phyloP scores from a whole-genome alignment of 1,140 invertebrate species.

The Rhyacophila brunnea region DNA sequence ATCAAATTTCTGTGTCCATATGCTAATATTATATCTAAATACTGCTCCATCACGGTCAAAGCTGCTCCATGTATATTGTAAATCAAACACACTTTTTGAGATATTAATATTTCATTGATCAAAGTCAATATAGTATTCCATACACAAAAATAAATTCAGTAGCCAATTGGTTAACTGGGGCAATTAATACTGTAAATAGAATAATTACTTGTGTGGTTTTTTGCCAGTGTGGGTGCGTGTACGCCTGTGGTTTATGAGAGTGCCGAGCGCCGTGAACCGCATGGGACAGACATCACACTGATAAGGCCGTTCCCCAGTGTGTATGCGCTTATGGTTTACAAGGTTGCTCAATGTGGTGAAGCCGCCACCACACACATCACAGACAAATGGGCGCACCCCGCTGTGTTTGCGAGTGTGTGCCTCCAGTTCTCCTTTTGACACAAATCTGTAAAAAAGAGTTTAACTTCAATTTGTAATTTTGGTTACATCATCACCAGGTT shows the following conservation, averaged over 20 bases:
- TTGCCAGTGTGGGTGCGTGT: slow-evolving; percentile 75
- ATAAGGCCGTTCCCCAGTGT: slow-evolving; percentile 78
- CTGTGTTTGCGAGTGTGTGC: slow-evolving; percentile 63
- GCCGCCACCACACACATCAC: slow-evolving; percentile 69
- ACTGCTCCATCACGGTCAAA: slow-evolving; percentile 78
- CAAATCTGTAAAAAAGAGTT: slow-evolving; percentile 46
- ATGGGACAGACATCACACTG: slow-evolving; percentile 82
- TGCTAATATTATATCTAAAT: slow-evolving; percentile 79
- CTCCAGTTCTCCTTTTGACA: slow-evolving; percentile 56
- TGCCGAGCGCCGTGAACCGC: slow-evolving; percentile 68
- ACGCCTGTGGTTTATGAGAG: slow-evolving; percentile 64
- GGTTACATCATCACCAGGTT: too few species aligned
- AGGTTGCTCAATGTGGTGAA: slow-evolving; percentile 76
- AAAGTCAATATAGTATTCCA: too few species aligned
- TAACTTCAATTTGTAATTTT: too few species aligned
- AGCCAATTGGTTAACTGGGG: too few species aligned
- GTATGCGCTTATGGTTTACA: slow-evolving; percentile 68
- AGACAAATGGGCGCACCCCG: slow-evolving; percentile 68
- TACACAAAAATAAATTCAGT: too few species aligned
- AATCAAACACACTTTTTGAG: too few species aligned
- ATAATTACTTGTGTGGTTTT: slow-evolving; percentile 60
- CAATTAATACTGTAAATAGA: too few species aligned
- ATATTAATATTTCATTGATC: too few species aligned
- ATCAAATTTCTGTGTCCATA: slow-evolving; percentile 93
- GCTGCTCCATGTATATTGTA: too few species aligned